Evolutionary conservation across 1,140 invertebrate species (phyloP).

Genomic region (Procambarus clarkii): DNA sequence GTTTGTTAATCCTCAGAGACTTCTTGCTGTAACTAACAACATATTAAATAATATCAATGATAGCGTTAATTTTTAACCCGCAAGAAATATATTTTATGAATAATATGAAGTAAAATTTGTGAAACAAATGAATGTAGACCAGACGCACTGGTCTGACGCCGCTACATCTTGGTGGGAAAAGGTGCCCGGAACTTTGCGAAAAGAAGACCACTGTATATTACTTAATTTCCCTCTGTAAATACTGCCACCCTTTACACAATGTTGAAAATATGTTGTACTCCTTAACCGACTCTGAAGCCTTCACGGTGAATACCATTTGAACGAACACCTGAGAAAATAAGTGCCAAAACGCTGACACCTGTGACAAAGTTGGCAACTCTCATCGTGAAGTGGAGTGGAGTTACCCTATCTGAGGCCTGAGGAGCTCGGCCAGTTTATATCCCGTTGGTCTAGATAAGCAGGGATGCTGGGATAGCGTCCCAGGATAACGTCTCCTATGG

Average conservation of each 20-base stretch:
- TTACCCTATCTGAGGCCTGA: slow-evolving; percentile 58
- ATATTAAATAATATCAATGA: neutral
- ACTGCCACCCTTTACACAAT: neutral
- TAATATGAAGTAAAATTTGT: neutral
- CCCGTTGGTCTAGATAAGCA: slow-evolving; percentile 56
- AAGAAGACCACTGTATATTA: neutral
- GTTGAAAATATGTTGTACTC: neutral
- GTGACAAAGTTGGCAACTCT: slow-evolving; percentile 46
- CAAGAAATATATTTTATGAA: neutral
- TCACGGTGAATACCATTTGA: neutral
- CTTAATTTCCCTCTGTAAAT: neutral
- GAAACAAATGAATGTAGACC: neutral
- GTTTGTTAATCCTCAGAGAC: neutral
- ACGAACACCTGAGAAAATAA: slow-evolving; percentile 42
- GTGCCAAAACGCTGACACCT: slow-evolving; percentile 44
- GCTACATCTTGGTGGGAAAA: neutral
- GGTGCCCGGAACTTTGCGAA: slow-evolving; percentile 37
- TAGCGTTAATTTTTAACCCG: neutral
- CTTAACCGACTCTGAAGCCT: neutral
- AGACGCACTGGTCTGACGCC: neutral
- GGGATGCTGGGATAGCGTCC: slow-evolving; percentile 49
- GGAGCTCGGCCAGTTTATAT: slow-evolving; percentile 36
- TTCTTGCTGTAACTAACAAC: neutral
- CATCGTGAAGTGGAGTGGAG: slow-evolving; percentile 42
- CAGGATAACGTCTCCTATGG: slow-evolving; percentile 14